Evolutionary conservation across 2,797 vertebrate genomes (phyloP), one percentile per base, ranked within the genome.

Genomic region (Mus caroli): DNA sequence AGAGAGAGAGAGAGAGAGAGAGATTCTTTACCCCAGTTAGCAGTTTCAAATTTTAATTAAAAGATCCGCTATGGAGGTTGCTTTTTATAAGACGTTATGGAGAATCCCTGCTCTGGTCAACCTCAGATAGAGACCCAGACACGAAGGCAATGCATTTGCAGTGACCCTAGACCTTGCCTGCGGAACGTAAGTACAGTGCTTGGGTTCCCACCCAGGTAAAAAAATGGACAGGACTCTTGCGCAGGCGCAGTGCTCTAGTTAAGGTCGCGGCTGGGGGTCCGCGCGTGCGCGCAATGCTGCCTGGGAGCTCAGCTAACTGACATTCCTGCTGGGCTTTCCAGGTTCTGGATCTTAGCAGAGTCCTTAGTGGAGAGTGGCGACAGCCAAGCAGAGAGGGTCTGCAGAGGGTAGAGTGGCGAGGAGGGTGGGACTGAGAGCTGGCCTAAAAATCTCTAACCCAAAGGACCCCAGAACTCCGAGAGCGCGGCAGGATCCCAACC

Each of bases 221-320:
- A 56, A 78, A 10, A 8, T 1, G 22, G 28, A 19, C 13, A 31
- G 0, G 28, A 13, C 60, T 69, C 82, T 37, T 75, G 60, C 20
- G 50, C 77, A 93, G 71, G 87, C 71, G 24, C 76, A 1, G 73
- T 43, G n/a, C 37, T 10, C 10, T 62, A 14, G 13, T 3, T 2
- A 1, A 7, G 2, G 6, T 11, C 0, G 3, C 6, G 0, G 0
- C 26, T 64, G 13, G 0, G 0, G 26, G 50, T 87, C 3, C 0
- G 17, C 8, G 3, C 7, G 19, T 0, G 3, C 2, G 3, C 2
- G 0, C 11, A 19, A 17, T 34, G 7, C 11, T 3, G 3, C 9
- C 1, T 0, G 1, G 0, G 0, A 43, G 31, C 6, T 0, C 11
- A 0, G 0, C 2, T 0, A 3, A 2, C 11, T 1, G 3, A 31